These are phyloP conservation scores for Sakesphorus luctuosus DNA, from an alignment of 2,113 vertebrate genomes.

Conservation along the genomic window DNA sequence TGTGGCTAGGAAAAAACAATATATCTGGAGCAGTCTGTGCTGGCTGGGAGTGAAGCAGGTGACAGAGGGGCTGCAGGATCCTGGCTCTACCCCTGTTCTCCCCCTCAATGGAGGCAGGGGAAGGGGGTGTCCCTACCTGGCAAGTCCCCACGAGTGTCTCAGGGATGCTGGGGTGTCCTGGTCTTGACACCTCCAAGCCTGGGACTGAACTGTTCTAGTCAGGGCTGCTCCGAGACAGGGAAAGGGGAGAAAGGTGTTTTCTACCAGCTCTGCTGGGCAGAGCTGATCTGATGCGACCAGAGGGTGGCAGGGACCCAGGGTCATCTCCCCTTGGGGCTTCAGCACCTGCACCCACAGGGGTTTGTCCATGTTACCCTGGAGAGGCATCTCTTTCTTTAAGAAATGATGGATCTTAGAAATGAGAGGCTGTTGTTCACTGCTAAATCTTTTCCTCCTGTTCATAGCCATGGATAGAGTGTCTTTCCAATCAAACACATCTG, in stretches of 20 bases:
- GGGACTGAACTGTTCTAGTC: accelerated
- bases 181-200: background rate
- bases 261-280: background rate
- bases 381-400: background rate
- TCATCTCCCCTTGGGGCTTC: background rate
- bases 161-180: background rate
- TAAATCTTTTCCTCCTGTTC: background rate
- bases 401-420: background rate
- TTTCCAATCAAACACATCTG: background rate
- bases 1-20: background rate
- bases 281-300: background rate
- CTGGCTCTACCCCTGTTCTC: background rate
- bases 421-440: background rate
- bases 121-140: background rate
- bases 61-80: background rate
- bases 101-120: background rate
- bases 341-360: background rate
- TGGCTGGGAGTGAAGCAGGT: background rate
- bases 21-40: accelerated
- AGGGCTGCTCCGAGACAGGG: background rate
- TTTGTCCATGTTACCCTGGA: background rate
- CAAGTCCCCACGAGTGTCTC: accelerated
- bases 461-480: background rate
- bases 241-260: background rate
- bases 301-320: background rate